Base-by-base conservation (phyloP, 2,797 vertebrate species). In the Leptodactylus fallax region DNA sequence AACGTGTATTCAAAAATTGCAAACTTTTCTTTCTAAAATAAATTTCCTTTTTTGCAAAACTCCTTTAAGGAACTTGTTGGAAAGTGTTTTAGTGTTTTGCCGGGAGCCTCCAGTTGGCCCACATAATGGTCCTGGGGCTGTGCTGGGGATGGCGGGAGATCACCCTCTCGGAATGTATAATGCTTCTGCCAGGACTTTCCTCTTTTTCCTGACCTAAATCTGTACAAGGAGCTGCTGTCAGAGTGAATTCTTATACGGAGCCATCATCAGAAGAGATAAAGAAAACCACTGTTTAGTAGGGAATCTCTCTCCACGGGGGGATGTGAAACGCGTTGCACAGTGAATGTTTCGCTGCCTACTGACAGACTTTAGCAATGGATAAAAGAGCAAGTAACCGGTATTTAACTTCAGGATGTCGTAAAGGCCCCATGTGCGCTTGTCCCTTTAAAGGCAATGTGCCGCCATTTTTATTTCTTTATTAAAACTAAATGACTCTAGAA, bases 101-200 rank as follows among this genome's bases (percentile, higher is more conserved):
- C 19, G 16, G 27, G 16, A 47, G 27, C 23, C 49, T 23, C 11
- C 10, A 6, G 6, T 77, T 53, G 45, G 11, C 4, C 19, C 45
- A 45, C 12, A 23, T 51, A 14, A 3, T n/a, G 3, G 53, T 23
- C 72, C 72, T 16, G 21, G n/a, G 47, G 72, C 72, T 51, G 19
- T 53, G 11, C 72, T 23, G 72, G 72, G 14, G 72, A 76, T 53
- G 72, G 19, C 45, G 9, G 47, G 21, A 76, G 72, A 76, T 76
- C 21, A 23, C 72, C 49, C 72, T 77, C 47, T 74, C 19, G 16
- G 49, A n/a, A 3, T 51, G 49, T 77, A 23, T 13, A 77, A 56
- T 19, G 78, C 55, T 61, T 19, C 58, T 81, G 58, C 79, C 79
- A 65, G 79, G 79, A 81, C 58, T 61, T 81, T 61, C 36, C 79